Base-by-base conservation (phyloP, 2,113 vertebrate genomes). In the Oxygymnocypris stewartii region DNA sequence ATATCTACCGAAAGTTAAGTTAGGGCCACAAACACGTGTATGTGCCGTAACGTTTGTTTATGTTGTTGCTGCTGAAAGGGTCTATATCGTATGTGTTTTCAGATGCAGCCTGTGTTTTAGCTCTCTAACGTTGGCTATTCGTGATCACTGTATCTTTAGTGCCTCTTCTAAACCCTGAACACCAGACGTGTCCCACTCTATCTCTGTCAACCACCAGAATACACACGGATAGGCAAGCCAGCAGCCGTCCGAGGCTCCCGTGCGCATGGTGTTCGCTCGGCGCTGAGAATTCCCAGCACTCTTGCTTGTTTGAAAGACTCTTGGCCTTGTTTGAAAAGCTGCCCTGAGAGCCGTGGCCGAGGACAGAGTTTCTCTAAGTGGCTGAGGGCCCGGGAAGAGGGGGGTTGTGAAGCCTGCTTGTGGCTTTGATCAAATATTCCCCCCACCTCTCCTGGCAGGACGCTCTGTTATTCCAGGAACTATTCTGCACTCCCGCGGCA, bases 391-490 rank as follows among this genome's bases (percentile, higher is more conserved):
- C 84, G 79, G 61, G 81, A 79, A 11, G 80, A 47, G n/a, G 12
- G 80, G 63, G 61, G 4, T n/a, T 49, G 16, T 69, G 80, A 84
- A 91, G 85, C 77, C 57, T 78, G 81, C 90, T 89, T 86, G 85
- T 84, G 90, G 83, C 89, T 86, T 89, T 76, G 91, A 90, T 92
- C 90, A 90, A 82, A 90, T 90, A 86, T 90, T 80, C n/a, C 75
- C 85, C 78, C 86, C 89, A 87, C 88, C 91, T 76, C 88, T 87
- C 65, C 86, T 93, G 92, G 93, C 92, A 89, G 88, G 79, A 87
- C 83, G 61, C 65, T 90, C 87, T 90, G 87, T 90, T 93, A 91
- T 93, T 92, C 90, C 91, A 91, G 91, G 92, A 93, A 93, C 91
- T 89, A 86, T 84, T 91, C 88, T 86, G 71, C 69, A 44, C 85